These are phyloP conservation scores for Engystomops pustulosus DNA, from an alignment of 2,113 vertebrate species.

Conservation along the genomic window DNA sequence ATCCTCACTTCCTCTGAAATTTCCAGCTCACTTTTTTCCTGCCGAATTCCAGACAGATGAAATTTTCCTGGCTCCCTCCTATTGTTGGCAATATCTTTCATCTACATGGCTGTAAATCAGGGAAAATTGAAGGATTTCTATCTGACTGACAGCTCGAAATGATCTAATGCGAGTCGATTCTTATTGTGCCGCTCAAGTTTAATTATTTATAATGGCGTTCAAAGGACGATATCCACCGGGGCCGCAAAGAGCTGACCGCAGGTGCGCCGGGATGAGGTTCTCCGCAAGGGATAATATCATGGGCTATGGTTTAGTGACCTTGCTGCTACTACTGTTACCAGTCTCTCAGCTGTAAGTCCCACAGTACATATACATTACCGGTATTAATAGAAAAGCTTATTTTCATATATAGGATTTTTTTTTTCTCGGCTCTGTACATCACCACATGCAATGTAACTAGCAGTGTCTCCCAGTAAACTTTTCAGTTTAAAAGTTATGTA, in stretches of 20 bases:
- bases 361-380: not conserved
- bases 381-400: not conserved
- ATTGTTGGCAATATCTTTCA: conserved; percentile 68
- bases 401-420: not conserved
- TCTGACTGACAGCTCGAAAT: conserved; percentile 35
- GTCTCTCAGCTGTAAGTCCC: not conserved
- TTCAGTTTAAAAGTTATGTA: no score
- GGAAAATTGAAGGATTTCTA: conserved; percentile 49
- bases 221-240: not conserved
- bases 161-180: conserved; percentile 7
- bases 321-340: not conserved
- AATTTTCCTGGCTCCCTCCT: conserved; percentile 87
- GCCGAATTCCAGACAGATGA: conserved; percentile 96
- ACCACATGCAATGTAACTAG: no score
- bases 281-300: not conserved
- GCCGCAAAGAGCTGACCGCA: conserved; percentile 2
- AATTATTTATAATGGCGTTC: conserved; percentile 25
- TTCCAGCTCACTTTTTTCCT: conserved; percentile 83
- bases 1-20: conserved; percentile 91
- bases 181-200: conserved; percentile 27
- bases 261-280: not conserved
- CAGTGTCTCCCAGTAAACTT: no score
- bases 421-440: not conserved
- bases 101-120: conserved; percentile 74
- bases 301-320: conserved; percentile 3